These are phyloP conservation scores for Epistrophella euchroma DNA, from an alignment of 2,888 invertebrate genomes.

Conservation along the genomic window DNA sequence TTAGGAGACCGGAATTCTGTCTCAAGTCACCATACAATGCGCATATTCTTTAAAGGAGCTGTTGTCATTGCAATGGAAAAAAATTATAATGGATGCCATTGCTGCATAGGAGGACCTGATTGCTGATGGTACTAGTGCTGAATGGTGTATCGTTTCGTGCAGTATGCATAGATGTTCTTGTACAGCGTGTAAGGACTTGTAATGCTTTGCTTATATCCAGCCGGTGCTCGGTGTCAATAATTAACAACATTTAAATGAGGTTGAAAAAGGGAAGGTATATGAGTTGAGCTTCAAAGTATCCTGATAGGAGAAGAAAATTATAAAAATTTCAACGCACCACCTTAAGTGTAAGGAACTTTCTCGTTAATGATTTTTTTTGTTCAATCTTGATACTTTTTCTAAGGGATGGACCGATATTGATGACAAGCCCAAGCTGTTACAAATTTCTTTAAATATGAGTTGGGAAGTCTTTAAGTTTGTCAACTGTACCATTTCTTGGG, in stretches of 20 bases:
- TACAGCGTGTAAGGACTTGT: slow-evolving; percentile 55
- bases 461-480: too few relatives aligned
- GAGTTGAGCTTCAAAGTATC: background rate
- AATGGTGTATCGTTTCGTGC: background rate
- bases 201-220: slow-evolving; percentile 31
- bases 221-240: slow-evolving; percentile 65
- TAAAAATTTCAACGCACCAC: background rate
- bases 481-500: too few relatives aligned
- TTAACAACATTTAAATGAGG: slow-evolving; percentile 73
- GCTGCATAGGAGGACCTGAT: slow-evolving; percentile 33
- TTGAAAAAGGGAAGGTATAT: slow-evolving; percentile 3
- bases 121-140: background rate
- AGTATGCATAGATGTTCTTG: slow-evolving; percentile 13
- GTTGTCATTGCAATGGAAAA: slow-evolving; percentile 19
- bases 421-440: too few relatives aligned
- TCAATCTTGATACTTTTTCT: too few relatives aligned
- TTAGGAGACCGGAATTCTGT: slow-evolving; percentile 75
- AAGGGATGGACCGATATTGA: too few relatives aligned
- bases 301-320: background rate
- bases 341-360: too few relatives aligned
- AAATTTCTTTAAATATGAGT: too few relatives aligned
- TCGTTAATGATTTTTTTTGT: too few relatives aligned
- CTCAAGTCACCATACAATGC: slow-evolving; percentile 59
- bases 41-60: slow-evolving; percentile 65
- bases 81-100: slow-evolving; percentile 62